These are phyloP conservation scores for Zaprionus tsacasi DNA, from an alignment of 1,140 invertebrate species.

Conservation along the genomic window DNA sequence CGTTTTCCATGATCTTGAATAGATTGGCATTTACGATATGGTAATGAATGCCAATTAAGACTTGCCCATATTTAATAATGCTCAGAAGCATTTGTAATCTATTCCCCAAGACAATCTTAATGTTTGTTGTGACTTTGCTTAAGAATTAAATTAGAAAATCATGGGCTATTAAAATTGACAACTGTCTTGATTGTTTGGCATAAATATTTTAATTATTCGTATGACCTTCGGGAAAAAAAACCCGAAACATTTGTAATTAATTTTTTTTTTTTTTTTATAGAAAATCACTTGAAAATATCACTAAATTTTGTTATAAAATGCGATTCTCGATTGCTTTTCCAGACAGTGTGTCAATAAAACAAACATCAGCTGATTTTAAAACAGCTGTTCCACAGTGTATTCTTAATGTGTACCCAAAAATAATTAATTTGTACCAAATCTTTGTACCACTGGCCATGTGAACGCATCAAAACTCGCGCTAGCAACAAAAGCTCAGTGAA, in stretches of 20 bases:
- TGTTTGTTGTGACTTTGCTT: not conserved
- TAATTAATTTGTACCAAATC: not conserved
- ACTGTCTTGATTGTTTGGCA: not conserved
- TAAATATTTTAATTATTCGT: too few relatives aligned
- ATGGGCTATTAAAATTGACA: not conserved
- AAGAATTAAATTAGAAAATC: not conserved
- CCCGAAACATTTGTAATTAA: not conserved
- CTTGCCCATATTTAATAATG: slow-evolving; percentile 28
- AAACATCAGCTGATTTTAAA: not conserved
- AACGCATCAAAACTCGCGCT: not conserved
- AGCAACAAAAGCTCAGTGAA: not conserved
- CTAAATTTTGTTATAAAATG: too few relatives aligned
- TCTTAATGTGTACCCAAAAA: not conserved
- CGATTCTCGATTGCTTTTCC: not conserved
- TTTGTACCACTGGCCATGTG: not conserved
- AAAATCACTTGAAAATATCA: too few relatives aligned
- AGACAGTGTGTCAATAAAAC: too few relatives aligned
- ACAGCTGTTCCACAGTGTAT: not conserved
- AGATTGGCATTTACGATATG: slow-evolving; percentile 40
- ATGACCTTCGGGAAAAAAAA: too few relatives aligned
- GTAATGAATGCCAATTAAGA: slow-evolving; percentile 61
- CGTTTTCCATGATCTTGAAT: slow-evolving; percentile 57
- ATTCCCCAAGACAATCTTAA: not conserved
- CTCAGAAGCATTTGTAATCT: slow-evolving; percentile 19
- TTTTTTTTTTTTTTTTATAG: too few relatives aligned